Conservation (phyloP, 2,888 invertebrate species). For the Leptothorax acervorum region DNA sequence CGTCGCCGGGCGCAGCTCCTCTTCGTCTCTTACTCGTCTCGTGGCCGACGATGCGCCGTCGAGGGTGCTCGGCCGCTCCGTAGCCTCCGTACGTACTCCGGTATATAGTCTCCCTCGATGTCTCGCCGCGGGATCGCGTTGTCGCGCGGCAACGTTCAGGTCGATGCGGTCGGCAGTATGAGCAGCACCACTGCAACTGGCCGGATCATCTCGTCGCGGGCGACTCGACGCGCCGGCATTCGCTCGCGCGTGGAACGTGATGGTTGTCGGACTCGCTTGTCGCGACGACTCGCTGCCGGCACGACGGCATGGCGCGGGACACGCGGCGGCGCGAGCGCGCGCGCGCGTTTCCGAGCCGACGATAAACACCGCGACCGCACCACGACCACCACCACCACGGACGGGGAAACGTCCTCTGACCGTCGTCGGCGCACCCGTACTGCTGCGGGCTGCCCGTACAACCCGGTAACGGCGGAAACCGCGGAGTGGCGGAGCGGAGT, state of each 20-base stretch:
- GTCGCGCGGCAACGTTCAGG: conserved; percentile 34
- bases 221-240: not conserved
- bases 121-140: too few species aligned
- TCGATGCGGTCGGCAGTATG: not conserved
- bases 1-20: too few species aligned
- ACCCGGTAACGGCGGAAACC: not conserved
- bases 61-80: not conserved
- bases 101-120: too few species aligned
- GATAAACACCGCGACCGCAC: not conserved
- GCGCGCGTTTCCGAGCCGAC: conserved; percentile 32
- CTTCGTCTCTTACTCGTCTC: too few species aligned
- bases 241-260: not conserved
- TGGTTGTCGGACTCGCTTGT: not conserved
- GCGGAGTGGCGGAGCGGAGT: not conserved
- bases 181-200: conserved; percentile 18
- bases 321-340: not conserved
- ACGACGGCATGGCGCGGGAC: conserved; percentile 31
- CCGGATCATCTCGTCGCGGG: conserved; percentile 44
- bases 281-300: conserved; percentile 27
- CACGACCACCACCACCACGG: not conserved
- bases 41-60: too few species aligned
- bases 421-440: conserved; percentile 35
- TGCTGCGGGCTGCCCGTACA: not conserved
- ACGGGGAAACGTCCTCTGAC: conserved; percentile 36
- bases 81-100: too few species aligned